A percentile compares a stretch with the other conserved stretches of the same genome.
Conservation (phyloP, 2,113 vertebrate species). For the Myotis lucifugus region DNA sequence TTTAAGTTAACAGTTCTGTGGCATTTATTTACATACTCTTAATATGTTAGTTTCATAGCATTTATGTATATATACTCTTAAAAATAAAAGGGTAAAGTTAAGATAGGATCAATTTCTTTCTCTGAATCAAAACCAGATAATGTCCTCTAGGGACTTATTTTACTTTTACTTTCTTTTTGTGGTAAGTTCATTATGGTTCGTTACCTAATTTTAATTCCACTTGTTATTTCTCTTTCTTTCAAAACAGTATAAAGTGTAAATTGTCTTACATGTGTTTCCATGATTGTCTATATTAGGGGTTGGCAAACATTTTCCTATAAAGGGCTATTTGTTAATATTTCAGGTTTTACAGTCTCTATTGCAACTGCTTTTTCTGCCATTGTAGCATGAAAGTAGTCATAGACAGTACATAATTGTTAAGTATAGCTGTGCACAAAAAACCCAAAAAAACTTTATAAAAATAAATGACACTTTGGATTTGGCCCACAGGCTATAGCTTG, state of each 20-base stretch:
- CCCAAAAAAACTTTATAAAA: slow-evolving; percentile 25
- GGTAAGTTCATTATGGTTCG: slow-evolving; percentile 46
- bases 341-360: slow-evolving; percentile 40
- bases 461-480: neutral
- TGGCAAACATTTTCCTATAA: slow-evolving; percentile 40
- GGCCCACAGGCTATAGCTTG: neutral
- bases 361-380: slow-evolving; percentile 40
- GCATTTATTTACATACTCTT: slow-evolving; percentile 4
- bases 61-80: neutral
- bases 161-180: slow-evolving; percentile 42
- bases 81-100: slow-evolving; percentile 24
- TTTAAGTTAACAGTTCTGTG: neutral
- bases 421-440: neutral
- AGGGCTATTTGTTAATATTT: neutral
- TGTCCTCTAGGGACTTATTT: slow-evolving; percentile 50
- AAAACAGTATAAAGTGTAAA: slow-evolving; percentile 50
- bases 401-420: neutral
- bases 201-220: slow-evolving; percentile 52
- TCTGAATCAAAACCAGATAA: slow-evolving; percentile 51
- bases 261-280: slow-evolving; percentile 21
- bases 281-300: neutral
- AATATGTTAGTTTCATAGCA: slow-evolving; percentile 45
- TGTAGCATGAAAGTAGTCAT: slow-evolving; percentile 9
- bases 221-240: slow-evolving; percentile 56
- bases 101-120: slow-evolving; percentile 56